phyloP scores from a whole-genome alignment of 2,797 vertebrate genomes.

The Tapirus indicus region DNA sequence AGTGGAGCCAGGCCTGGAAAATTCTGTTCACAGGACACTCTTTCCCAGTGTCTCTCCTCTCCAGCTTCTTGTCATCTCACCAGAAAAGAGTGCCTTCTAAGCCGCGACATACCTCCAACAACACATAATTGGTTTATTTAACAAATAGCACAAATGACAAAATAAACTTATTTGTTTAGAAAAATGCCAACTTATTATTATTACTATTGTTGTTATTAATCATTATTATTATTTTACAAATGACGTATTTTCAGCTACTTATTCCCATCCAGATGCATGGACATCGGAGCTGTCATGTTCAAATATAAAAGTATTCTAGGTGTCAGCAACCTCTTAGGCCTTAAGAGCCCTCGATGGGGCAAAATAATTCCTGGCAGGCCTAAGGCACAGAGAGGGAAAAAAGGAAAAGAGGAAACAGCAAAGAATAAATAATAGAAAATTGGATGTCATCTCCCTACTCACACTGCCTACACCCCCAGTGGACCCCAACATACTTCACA shows the following conservation, averaged over 20 bases:
- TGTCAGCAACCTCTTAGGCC: background rate
- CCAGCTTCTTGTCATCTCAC: background rate
- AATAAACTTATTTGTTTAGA: background rate
- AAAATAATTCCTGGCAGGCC: background rate
- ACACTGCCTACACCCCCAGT: too few relatives aligned
- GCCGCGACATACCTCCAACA: background rate
- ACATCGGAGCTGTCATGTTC: background rate
- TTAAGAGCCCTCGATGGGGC: background rate
- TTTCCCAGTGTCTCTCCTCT: background rate
- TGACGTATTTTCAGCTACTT: background rate
- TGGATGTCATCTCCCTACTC: background rate
- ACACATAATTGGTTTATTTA: background rate
- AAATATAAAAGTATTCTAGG: background rate
- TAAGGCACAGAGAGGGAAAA: background rate
- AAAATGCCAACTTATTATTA: background rate
- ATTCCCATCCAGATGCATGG: background rate
- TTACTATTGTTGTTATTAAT: background rate
- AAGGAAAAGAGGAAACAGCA: background rate
- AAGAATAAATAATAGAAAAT: background rate
- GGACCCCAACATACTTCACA: background rate
- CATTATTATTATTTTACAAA: background rate
- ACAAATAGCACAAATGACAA: background rate
- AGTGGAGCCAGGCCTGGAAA: background rate
- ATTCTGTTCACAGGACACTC: background rate
- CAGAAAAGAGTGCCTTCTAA: background rate